Conservation (phyloP, 2,113 vertebrate genomes). For the Ploceus nigricollis region DNA sequence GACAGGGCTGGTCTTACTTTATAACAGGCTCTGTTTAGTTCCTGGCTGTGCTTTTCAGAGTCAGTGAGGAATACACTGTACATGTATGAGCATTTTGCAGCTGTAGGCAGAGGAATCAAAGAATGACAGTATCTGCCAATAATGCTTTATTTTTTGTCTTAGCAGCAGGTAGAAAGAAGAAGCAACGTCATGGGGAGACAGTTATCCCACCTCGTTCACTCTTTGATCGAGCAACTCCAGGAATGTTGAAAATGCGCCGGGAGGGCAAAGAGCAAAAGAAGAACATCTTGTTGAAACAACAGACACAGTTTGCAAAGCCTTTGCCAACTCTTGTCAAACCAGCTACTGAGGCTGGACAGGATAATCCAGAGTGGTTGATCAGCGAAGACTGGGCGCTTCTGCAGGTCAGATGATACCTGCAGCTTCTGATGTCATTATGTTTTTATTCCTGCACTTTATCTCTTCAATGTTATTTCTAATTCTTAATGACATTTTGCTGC, state of each 20-base stretch:
- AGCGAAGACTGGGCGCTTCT: slow-evolving; percentile 94
- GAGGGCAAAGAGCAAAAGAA: slow-evolving; percentile 93
- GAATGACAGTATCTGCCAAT: not conserved
- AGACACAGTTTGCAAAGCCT: slow-evolving; percentile 88
- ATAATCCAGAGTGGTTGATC: slow-evolving; percentile 93
- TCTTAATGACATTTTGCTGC: not conserved
- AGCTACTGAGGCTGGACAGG: slow-evolving; percentile 83
- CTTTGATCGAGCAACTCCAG: slow-evolving; percentile 84
- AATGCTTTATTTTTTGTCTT: not conserved
- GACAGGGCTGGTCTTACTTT: not conserved
- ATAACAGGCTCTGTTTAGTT: not conserved
- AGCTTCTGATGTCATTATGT: not conserved
- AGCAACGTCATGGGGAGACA: slow-evolving; percentile 87
- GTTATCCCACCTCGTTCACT: slow-evolving; percentile 91
- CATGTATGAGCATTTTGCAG: not conserved
- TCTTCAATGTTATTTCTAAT: not conserved
- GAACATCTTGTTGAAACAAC: slow-evolving; percentile 89
- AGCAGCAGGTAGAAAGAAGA: slow-evolving; percentile 89
- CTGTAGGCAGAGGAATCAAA: not conserved
- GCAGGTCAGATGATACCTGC: slow-evolving; percentile 74
- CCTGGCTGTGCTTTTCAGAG: not conserved
- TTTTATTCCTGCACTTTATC: not conserved
- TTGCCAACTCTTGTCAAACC: slow-evolving; percentile 88
- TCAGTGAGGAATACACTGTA: not conserved
- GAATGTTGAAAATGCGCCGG: slow-evolving; percentile 86